Evolutionary conservation across 2,113 vertebrate genomes (phyloP).

Genomic region (Myanophis thanlyinensis): DNA sequence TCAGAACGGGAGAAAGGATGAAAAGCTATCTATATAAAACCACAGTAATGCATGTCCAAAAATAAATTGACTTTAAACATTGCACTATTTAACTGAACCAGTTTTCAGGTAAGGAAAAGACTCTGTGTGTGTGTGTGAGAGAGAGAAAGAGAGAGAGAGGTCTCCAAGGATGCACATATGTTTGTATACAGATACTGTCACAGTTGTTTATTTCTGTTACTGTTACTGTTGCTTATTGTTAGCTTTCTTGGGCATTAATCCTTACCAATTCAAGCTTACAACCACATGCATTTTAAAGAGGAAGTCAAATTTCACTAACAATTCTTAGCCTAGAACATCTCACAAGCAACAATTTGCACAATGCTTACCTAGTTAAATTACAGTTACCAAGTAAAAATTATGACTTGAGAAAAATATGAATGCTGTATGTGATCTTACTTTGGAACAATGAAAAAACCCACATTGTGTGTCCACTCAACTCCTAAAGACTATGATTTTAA

Average conservation of each 20-base stretch:
- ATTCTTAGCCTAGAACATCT: neutral
- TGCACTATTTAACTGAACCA: neutral
- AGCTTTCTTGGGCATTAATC: neutral
- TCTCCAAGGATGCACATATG: neutral
- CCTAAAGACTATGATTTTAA: slow-evolving; percentile 13
- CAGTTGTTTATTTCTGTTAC: no score
- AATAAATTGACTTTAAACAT: neutral
- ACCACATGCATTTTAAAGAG: neutral
- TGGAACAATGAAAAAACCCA: slow-evolving; percentile 25
- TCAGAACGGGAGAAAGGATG: neutral
- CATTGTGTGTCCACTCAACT: neutral
- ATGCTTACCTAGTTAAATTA: neutral
- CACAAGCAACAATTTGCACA: rapidly evolving
- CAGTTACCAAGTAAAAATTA: slow-evolving; percentile 29
- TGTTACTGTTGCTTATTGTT: neutral
- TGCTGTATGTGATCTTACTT: neutral
- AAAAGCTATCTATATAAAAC: neutral
- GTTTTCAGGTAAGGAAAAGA: neutral
- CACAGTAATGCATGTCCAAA: neutral
- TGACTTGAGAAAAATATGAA: slow-evolving; percentile 7
- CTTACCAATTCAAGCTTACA: neutral
- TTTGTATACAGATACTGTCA: neutral
- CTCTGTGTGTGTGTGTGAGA: neutral
- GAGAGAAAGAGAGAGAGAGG: no score
- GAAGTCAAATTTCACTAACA: neutral